These are phyloP conservation scores for Cinclus cinclus DNA, from an alignment of 2,113 vertebrate species.

Conservation along the genomic window DNA sequence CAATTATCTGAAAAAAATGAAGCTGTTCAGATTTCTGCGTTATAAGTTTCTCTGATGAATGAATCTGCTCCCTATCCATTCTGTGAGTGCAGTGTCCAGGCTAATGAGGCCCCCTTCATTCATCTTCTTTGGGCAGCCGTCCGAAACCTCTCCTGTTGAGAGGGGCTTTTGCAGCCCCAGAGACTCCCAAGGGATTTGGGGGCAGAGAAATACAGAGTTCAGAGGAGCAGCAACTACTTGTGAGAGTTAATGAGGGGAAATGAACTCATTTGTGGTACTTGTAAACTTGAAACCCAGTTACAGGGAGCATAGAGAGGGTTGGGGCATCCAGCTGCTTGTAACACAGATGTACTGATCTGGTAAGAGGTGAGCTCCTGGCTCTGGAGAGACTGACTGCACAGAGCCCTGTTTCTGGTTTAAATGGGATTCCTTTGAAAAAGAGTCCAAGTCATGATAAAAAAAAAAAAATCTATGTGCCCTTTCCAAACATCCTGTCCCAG, in stretches of 20 bases:
- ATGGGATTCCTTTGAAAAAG: background rate
- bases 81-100: background rate
- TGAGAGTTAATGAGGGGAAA: slow-evolving; percentile 47
- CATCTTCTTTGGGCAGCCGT: background rate
- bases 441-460: background rate
- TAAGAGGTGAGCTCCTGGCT: background rate
- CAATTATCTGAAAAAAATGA: slow-evolving; percentile 46
- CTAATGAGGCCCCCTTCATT: background rate
- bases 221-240: background rate
- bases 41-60: background rate
- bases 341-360: background rate
- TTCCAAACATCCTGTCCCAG: background rate
- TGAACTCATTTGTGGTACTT: slow-evolving; percentile 43
- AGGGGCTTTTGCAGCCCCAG: background rate
- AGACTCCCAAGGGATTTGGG: background rate
- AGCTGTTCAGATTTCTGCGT: slow-evolving; percentile 30
- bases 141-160: background rate
- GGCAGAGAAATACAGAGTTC: slow-evolving; percentile 17
- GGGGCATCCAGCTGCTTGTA: background rate
- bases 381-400: background rate
- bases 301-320: background rate
- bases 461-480: background rate
- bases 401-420: background rate
- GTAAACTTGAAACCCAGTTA: slow-evolving; percentile 5
- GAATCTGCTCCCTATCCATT: background rate